phyloP scores from a whole-genome alignment of 2,113 vertebrate species.

The Climacteris rufus region DNA sequence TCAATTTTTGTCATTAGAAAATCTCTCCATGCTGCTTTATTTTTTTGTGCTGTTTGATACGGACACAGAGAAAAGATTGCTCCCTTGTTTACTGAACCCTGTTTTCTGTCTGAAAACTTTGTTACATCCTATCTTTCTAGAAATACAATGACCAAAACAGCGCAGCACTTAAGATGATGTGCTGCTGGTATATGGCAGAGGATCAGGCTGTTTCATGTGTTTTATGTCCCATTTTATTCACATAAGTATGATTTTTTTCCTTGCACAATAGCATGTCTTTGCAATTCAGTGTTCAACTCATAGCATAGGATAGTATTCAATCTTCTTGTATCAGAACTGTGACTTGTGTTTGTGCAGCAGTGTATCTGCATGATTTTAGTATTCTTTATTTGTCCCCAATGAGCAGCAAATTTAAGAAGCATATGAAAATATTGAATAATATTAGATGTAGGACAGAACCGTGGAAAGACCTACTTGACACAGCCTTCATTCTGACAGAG shows the following conservation, averaged over 20 bases:
- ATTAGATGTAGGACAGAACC: neutral
- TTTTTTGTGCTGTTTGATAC: neutral
- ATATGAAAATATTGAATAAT: neutral
- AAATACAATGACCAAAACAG: neutral
- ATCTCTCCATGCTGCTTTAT: neutral
- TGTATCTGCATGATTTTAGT: neutral
- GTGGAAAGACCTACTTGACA: neutral
- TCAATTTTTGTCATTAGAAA: neutral
- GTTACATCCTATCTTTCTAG: neutral
- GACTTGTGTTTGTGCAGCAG: neutral
- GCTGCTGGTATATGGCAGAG: neutral
- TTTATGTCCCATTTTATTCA: neutral
- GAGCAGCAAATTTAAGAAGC: neutral
- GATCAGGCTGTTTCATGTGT: neutral
- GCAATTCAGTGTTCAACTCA: neutral
- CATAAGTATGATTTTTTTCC: neutral
- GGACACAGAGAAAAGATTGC: neutral
- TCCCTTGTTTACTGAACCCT: neutral
- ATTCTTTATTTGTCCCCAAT: neutral
- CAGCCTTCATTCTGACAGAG: neutral
- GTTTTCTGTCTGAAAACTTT: neutral
- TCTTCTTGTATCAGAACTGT: neutral
- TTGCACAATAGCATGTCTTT: neutral
- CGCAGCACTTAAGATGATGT: neutral
- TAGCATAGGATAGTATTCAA: neutral